Base-by-base conservation (phyloP, 2,797 vertebrate genomes). In the Holocentrus rufus region DNA sequence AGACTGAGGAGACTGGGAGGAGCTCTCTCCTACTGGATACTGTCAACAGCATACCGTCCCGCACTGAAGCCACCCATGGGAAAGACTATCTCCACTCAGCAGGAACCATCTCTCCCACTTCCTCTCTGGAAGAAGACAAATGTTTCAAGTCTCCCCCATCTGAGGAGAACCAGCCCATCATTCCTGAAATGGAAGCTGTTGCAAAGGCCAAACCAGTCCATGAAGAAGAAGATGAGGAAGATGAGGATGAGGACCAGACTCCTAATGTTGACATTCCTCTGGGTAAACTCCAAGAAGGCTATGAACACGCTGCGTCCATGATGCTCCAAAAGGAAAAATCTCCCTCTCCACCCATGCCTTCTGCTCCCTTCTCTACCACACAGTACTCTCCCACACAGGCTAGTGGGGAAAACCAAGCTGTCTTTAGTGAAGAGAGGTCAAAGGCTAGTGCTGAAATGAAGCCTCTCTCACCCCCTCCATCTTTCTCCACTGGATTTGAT, bases 111-210 rank as follows among this genome's bases (percentile, higher is more conserved):
- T 99, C 97, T 36, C 98, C 98, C 65, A 99, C 98, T 1, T 99
- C 98, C 68, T 99, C 98, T 27, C 86, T 99, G 71, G 98, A 99
- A 88, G 98, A 99, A 72, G 98, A 99, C 90, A 99, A 98, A 75
- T 97, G 93, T 88, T 99, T 99, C 74, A 99, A 99, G 85, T 98
- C 97, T 71, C 97, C 98, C 31, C 97, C 97, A 18, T 95, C 95
- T 39, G 98, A 99, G 77, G 98, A 99, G 44, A 95, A 95, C 84
- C 95, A 95, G 62, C 92, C 93, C 0, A 85, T 94, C 18, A 83
- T 93, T 22, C 92, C 95, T 60, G 93, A 94, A 65, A 92, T 94
- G 52, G 95, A 95, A 79, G 91, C 90, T 68, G 86, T 86, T 25
- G 89, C 92, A 72, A 91, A 91, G 76, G 79, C 75, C 3, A 90